A percentile compares a stretch with the other conserved stretches of the same genome.
phyloP scores from a whole-genome alignment of 2,888 invertebrate species.

The Microplitis manilae region DNA sequence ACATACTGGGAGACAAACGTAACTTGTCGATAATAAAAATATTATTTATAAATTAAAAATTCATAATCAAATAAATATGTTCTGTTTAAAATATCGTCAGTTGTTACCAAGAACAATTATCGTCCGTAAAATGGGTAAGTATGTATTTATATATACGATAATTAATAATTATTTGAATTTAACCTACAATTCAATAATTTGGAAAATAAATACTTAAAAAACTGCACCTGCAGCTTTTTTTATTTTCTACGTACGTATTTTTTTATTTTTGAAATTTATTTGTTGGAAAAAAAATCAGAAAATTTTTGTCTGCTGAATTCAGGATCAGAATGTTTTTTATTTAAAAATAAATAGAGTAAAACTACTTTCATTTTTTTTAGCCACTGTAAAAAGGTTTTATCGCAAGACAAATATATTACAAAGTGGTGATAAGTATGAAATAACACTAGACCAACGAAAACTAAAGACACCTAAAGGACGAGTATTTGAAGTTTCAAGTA shows the following conservation, averaged over 20 bases:
- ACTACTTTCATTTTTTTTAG: slow-evolving; percentile 56
- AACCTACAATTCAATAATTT: not conserved
- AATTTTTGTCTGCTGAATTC: not conserved
- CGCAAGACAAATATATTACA: slow-evolving; percentile 81
- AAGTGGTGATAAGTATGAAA: slow-evolving; percentile 83
- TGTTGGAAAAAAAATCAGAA: too few species aligned
- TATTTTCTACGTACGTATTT: not conserved
- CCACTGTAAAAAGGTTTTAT: slow-evolving; percentile 81
- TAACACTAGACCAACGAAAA: slow-evolving; percentile 90
- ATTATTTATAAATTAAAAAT: not conserved
- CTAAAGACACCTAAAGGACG: slow-evolving; percentile 92
- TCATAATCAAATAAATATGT: not conserved
- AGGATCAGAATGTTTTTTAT: too few species aligned
- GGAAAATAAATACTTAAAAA: not conserved
- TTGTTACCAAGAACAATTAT: not conserved
- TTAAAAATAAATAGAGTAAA: not conserved
- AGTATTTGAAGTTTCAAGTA: slow-evolving; percentile 83
- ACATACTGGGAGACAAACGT: not conserved
- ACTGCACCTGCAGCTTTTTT: not conserved
- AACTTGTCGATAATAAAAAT: not conserved
- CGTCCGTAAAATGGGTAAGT: not conserved
- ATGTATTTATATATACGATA: not conserved
- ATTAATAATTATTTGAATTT: not conserved
- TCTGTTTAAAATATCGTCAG: not conserved
- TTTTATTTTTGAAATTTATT: not conserved